Base-by-base conservation (phyloP, 2,888 invertebrate species). In the Cataglyphis livida region DNA sequence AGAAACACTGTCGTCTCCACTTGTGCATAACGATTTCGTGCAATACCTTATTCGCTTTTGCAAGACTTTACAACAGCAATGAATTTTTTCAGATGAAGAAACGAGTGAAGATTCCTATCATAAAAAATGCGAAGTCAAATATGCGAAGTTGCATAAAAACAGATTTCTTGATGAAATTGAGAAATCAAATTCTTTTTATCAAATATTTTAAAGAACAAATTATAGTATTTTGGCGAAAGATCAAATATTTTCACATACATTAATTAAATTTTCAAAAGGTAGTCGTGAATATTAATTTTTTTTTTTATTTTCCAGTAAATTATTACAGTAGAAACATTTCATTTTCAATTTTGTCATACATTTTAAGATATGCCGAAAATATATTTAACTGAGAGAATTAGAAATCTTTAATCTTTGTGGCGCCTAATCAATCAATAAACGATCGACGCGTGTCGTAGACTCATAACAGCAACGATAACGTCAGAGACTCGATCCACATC, bases 1-100 rank as follows among this genome's bases (percentile, higher is more conserved):
- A 81, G 75, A 86, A 15, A 73, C 25, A 78, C 62, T 66, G 66
- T 28, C 25, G 79, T 51, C 44, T 74, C 83, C 66, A 79, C 78
- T 85, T 88, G 78, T 44, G 9, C 81, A 64, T 82, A 62, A 86
- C 65, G n/a, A 65, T 35, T 76, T 25, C 9, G n/a, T 54, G 7
- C 25, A 21, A 25, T 25, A 65, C 0, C 5, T 64, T 28, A 15
- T 38, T 76, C 28, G 38, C 9, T 64, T 51, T 64, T 64, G 74
- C 74, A 48, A 64, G 25, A 64, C n/a, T 54, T 15, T 25, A 12
- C 18, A n/a, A 25, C 32, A 35, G 4, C 2, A 15, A 51, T 15
- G 1, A 54, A 75, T 51, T 64, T 28, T 15, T 28, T 25, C 0
- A 51, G 10, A 62, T 18, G 15, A 35, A 38, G 2, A 0, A 35